Conservation (phyloP, 2,113 vertebrate genomes). For the Tragelaphus strepsiceros region DNA sequence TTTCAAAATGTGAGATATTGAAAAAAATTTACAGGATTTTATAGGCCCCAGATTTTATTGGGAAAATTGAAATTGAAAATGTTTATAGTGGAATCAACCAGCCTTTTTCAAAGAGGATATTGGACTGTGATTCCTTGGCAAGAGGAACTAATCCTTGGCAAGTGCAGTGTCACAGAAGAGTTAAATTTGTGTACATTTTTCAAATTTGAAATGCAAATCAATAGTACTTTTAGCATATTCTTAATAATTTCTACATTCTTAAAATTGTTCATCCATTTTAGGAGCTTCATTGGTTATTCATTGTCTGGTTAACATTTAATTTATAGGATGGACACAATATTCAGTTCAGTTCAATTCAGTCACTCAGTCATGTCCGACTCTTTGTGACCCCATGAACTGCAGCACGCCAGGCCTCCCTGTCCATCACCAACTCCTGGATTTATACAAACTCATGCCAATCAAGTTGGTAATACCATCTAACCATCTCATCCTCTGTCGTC, state of each 20-base stretch:
- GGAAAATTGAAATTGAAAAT: neutral
- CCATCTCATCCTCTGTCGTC: no score
- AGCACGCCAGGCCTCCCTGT: no score
- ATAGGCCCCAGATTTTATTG: neutral
- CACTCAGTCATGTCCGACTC: fast-evolving
- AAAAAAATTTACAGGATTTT: neutral
- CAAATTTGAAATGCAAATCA: neutral
- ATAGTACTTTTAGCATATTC: neutral
- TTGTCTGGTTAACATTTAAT: neutral
- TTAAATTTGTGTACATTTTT: neutral
- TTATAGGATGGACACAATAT: neutral
- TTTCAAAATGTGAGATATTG: neutral
- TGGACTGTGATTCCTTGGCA: neutral
- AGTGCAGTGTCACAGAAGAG: neutral
- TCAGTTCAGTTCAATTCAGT: neutral
- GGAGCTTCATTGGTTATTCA: neutral
- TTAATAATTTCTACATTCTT: neutral
- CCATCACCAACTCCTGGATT: no score
- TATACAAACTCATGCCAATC: no score
- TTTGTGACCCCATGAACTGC: fast-evolving
- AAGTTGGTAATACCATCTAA: no score
- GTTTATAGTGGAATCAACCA: neutral
- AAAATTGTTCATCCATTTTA: neutral
- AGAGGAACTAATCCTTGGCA: neutral
- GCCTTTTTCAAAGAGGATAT: neutral